A percentile compares a stretch with the other conserved stretches of the same genome.
Evolutionary conservation across 2,888 invertebrate genomes (phyloP).

Genomic region (Zelleria hepariella): DNA sequence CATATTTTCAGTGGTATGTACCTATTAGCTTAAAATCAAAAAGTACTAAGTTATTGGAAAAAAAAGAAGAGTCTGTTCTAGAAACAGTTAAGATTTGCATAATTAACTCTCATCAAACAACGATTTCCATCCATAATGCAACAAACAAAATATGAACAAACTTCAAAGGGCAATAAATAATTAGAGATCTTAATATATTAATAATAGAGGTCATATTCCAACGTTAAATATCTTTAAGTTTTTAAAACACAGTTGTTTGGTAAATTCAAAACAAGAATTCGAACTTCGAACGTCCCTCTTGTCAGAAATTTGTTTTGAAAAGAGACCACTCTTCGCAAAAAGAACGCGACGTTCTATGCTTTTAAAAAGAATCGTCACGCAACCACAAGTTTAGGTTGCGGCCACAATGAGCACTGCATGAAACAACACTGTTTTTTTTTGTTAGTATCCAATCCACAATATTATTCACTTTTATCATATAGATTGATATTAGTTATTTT

Average conservation of each 20-base stretch:
- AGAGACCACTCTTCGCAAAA: constrained; percentile 69
- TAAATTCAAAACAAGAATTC: constrained; percentile 42
- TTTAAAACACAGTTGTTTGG: constrained; percentile 1
- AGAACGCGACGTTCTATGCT: constrained; percentile 60
- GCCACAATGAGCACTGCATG: constrained; percentile 11
- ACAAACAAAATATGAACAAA: constrained; percentile 31
- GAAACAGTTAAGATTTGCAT: constrained; percentile 42
- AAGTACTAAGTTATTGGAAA: no score
- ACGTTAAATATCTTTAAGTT: not conserved
- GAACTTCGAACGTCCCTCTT: constrained; percentile 43
- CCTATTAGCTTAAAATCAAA: no score
- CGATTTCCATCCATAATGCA: constrained; percentile 40
- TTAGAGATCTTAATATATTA: constrained; percentile 16
- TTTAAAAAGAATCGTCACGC: constrained; percentile 68
- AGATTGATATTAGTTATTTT: no score
- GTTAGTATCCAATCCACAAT: not conserved
- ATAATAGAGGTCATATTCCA: constrained; percentile 14
- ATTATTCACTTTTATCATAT: not conserved
- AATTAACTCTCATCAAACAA: constrained; percentile 57
- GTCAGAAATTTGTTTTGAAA: constrained; percentile 71
- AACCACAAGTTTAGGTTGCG: constrained; percentile 30
- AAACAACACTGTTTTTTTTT: constrained; percentile 5
- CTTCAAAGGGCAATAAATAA: constrained; percentile 14
- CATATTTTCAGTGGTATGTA: no score
- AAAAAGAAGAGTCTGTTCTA: not conserved